phyloP scores from a whole-genome alignment of 2,797 vertebrate species.

The Smutsia temminckii region DNA sequence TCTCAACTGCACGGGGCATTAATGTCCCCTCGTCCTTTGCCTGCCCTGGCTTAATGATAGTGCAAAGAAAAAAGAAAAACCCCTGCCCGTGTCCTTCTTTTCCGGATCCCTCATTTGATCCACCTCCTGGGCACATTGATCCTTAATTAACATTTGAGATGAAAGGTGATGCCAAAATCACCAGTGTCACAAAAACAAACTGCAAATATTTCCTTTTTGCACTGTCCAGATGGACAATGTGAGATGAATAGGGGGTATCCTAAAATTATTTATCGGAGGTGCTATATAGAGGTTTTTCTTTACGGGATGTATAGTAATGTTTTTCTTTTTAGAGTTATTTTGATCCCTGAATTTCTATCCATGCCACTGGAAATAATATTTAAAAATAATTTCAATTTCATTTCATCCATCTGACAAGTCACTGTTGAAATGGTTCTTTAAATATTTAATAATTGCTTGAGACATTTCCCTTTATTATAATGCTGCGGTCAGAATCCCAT shows the following conservation, averaged over 20 bases:
- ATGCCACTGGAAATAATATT: slow-evolving; percentile 50
- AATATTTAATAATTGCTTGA: slow-evolving; percentile 82
- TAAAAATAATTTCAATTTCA: slow-evolving; percentile 67
- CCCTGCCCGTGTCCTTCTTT: not conserved
- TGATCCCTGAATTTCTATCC: slow-evolving; percentile 39
- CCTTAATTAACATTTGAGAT: slow-evolving; percentile 71
- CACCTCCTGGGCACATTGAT: not conserved
- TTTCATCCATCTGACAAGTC: slow-evolving; percentile 76
- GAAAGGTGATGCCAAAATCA: slow-evolving; percentile 58
- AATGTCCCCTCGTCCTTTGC: not conserved
- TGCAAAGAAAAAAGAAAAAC: slow-evolving; percentile 13
- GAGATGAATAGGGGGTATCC: too few species aligned
- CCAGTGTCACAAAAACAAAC: slow-evolving; percentile 47
- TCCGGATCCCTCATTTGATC: slow-evolving; percentile 37
- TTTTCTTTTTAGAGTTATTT: slow-evolving; percentile 8
- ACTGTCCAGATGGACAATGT: too few species aligned
- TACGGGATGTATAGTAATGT: too few species aligned
- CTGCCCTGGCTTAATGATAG: slow-evolving; percentile 25
- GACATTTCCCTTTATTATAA: slow-evolving; percentile 78
- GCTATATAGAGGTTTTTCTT: too few species aligned
- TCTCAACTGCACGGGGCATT: not conserved
- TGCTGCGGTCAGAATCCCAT: slow-evolving; percentile 70
- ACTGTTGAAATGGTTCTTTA: slow-evolving; percentile 78
- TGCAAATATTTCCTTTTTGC: slow-evolving; percentile 46
- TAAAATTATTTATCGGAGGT: too few species aligned